Conservation (phyloP, 1,140 invertebrate genomes). For the Heliconius hermathena region DNA sequence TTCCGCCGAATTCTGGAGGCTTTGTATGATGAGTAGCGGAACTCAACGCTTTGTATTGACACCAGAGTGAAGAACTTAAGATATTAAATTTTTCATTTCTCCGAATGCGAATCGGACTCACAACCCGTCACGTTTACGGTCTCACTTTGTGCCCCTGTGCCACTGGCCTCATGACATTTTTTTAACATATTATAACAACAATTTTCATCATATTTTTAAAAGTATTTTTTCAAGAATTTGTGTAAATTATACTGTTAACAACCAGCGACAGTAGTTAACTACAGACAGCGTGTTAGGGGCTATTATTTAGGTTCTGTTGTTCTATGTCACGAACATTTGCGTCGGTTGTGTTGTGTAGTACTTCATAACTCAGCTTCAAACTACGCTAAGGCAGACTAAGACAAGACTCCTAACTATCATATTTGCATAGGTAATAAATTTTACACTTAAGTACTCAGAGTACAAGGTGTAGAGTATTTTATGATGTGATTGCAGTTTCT, state of each 20-base stretch:
- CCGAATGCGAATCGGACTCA: too few relatives aligned
- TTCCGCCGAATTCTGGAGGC: too few relatives aligned
- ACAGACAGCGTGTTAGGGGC: background rate
- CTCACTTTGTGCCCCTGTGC: too few relatives aligned
- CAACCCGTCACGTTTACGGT: too few relatives aligned
- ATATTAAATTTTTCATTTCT: too few relatives aligned
- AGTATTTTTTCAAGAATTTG: too few relatives aligned
- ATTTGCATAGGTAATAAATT: conserved; percentile 16
- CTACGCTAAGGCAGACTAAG: conserved; percentile 1
- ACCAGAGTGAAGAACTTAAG: too few relatives aligned
- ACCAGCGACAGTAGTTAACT: conserved; percentile 6
- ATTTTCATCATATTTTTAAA: too few relatives aligned
- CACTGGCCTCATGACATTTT: too few relatives aligned
- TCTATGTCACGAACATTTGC: conserved; percentile 21
- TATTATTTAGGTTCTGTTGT: conserved; percentile 27
- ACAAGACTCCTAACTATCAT: conserved; percentile 22
- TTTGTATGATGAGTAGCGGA: too few relatives aligned
- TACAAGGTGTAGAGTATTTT: background rate
- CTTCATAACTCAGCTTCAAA: conserved; percentile 25
- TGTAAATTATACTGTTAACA: background rate
- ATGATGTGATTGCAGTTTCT: background rate
- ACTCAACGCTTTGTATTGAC: too few relatives aligned
- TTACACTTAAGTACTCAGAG: background rate
- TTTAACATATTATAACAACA: too few relatives aligned
- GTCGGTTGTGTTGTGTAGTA: conserved; percentile 23